phyloP scores from a whole-genome alignment of 2,888 invertebrate genomes.

The Agrotis puta region DNA sequence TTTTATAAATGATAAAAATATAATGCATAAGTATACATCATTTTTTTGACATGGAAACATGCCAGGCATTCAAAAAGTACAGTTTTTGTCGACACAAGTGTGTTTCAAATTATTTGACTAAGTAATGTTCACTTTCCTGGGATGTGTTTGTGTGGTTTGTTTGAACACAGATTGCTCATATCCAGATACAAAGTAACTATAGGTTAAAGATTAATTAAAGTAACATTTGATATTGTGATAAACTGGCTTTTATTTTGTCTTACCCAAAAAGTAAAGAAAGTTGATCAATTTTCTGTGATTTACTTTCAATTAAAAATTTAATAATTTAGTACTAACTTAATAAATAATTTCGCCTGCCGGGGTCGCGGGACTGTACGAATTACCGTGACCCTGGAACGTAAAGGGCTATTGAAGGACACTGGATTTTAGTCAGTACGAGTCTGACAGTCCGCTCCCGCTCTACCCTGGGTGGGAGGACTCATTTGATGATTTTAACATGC shows the following conservation, averaged over 20 bases:
- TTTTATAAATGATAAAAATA: conserved; percentile 20
- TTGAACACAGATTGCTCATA: conserved; percentile 62
- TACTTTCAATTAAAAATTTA: no score
- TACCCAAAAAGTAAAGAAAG: neutral
- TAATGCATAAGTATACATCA: conserved; percentile 14
- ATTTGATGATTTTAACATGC: no score
- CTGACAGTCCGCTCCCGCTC: no score
- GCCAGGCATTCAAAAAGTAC: conserved; percentile 56
- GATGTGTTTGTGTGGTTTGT: conserved; percentile 66
- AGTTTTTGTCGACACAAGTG: conserved; percentile 55
- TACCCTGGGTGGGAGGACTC: no score
- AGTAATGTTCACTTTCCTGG: conserved; percentile 64
- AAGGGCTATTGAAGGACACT: no score
- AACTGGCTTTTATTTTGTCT: conserved; percentile 49
- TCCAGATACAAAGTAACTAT: conserved; percentile 74
- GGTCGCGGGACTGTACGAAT: no score
- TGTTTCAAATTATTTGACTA: conserved; percentile 64
- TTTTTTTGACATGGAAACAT: conserved; percentile 45
- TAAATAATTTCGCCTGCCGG: no score
- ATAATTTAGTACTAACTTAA: no score
- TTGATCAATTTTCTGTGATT: neutral
- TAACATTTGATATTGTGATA: conserved; percentile 84
- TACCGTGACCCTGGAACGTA: no score
- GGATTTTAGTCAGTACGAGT: no score
- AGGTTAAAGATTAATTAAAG: conserved; percentile 81